Percentiles rank a stretch among this genome's conserved stretches.
Evolutionary conservation across 2,888 invertebrate species (phyloP).

Genomic region (Clepsis dumicolana): DNA sequence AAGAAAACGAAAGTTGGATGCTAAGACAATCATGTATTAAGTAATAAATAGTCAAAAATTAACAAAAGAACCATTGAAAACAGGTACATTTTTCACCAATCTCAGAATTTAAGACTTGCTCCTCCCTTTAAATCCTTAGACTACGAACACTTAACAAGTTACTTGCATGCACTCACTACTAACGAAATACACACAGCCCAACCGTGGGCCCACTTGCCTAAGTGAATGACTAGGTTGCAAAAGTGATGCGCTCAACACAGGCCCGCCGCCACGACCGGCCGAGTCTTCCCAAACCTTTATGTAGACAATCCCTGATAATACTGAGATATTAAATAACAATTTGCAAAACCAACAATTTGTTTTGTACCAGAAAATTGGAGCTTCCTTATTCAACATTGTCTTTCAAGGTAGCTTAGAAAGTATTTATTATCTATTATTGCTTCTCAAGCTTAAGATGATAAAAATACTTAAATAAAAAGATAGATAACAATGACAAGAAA

Average conservation of each 20-base stretch:
- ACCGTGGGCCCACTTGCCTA: constrained; percentile 70
- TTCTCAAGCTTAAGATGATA: constrained; percentile 63
- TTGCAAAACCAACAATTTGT: constrained; percentile 29
- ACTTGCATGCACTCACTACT: constrained; percentile 83
- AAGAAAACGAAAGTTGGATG: constrained; percentile 73
- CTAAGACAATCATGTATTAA: constrained; percentile 85
- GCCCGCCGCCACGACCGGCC: constrained; percentile 58
- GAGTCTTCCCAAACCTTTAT: constrained; percentile 52
- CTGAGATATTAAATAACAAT: constrained; percentile 22
- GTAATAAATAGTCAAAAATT: constrained; percentile 86
- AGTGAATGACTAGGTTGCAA: constrained; percentile 85
- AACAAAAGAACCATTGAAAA: constrained; percentile 85
- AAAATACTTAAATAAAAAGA: constrained; percentile 66
- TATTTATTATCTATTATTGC: constrained; percentile 58
- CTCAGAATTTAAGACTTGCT: constrained; percentile 81
- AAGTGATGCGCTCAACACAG: constrained; percentile 67
- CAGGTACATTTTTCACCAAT: constrained; percentile 84
- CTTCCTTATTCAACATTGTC: constrained; percentile 14
- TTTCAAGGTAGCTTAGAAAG: constrained; percentile 18
- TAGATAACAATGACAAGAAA: constrained; percentile 66
- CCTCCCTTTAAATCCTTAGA: constrained; percentile 81
- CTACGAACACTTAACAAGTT: constrained; percentile 85
- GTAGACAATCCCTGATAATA: constrained; percentile 45
- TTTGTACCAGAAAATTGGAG: constrained; percentile 23
- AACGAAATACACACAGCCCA: constrained; percentile 72